phyloP scores from a whole-genome alignment of 2,113 vertebrate species.

The Chlamydotis undulata region DNA sequence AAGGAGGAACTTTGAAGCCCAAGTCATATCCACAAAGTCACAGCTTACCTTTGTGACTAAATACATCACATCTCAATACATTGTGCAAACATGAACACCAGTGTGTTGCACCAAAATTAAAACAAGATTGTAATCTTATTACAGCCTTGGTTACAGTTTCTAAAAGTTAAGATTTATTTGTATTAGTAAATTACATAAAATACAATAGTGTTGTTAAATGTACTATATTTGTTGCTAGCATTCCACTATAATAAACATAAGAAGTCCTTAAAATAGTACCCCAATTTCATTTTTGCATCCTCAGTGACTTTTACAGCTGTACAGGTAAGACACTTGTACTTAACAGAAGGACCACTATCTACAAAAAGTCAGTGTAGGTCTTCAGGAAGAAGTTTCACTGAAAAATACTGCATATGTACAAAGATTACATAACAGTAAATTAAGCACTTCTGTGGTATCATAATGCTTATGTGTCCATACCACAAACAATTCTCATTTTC shows the following conservation, averaged over 20 bases:
- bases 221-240: conserved; percentile 70
- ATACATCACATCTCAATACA: conserved; percentile 80
- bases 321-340: conserved; percentile 86
- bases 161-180: conserved; percentile 82
- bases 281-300: conserved; percentile 67
- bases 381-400: conserved; percentile 77
- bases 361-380: conserved; percentile 82
- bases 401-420: conserved; percentile 95
- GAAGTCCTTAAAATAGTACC: conserved; percentile 79
- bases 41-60: conserved; percentile 82
- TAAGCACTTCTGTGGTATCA: conserved; percentile 87
- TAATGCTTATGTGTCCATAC: conserved; percentile 77
- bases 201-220: conserved; percentile 83
- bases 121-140: conserved; percentile 82
- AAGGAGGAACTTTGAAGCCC: conserved; percentile 56
- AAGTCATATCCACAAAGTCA: conserved; percentile 76
- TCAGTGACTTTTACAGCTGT: conserved; percentile 82
- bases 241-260: conserved; percentile 71
- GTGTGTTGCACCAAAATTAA: conserved; percentile 90
- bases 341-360: conserved; percentile 82
- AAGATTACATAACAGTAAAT: conserved; percentile 92
- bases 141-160: conserved; percentile 79
- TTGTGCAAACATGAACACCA: conserved; percentile 96
- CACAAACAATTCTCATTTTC: conserved; percentile 74
- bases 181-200: conserved; percentile 85